Base-by-base conservation (phyloP, 1,140 invertebrate species). In the Brachionus manjavacas region DNA sequence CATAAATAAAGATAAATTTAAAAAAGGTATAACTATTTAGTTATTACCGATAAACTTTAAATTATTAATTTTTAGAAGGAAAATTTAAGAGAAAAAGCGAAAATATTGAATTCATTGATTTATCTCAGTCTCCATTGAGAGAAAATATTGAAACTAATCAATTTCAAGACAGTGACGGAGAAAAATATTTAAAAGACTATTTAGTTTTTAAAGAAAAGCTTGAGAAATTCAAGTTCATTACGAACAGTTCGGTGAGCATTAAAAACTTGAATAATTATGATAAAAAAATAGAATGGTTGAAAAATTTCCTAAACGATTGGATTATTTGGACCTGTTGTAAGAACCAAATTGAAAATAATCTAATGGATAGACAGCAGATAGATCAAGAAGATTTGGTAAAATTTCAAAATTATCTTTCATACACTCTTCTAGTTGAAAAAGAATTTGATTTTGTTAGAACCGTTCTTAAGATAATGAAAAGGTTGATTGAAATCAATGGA, bases 101-200 rank as follows among this genome's bases (percentile, higher is more conserved):
- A 64, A 64, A 14, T 20, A 14, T 20, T 28, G 41, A 25, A 35
- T 64, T 35, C 41, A 81, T 60, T 46, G 79, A 81, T 35, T 41
- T 81, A 14, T 49, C 72, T 11, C 16, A 66, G 20, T 68, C 52
- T 1, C 79, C 52, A 1, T 0, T 12, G n/a, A 23, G 23, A 31
- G 25, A 81, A 23, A 31, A 28, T 20, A 9, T 4, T 4, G 23
- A 81, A 23, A 8, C 20, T 14, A 41, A 25, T 64, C 3, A 2
- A 25, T 11, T 49, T 31, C 14, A n/a, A 35, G 16, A 80, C 49
- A 31, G 12, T 11, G 39, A 35, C 20, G n/a, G 11, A 35, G 74
- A 49, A n/a, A 76, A 76, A 76, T 76, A 76, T 76, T 20, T 49
- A 46, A 76, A 76, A 49, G 72, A 76, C 20, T 76, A 76, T 35